These are phyloP conservation scores for Drosophila sechellia DNA, from an alignment of 1,140 invertebrate species.

Conservation along the genomic window DNA sequence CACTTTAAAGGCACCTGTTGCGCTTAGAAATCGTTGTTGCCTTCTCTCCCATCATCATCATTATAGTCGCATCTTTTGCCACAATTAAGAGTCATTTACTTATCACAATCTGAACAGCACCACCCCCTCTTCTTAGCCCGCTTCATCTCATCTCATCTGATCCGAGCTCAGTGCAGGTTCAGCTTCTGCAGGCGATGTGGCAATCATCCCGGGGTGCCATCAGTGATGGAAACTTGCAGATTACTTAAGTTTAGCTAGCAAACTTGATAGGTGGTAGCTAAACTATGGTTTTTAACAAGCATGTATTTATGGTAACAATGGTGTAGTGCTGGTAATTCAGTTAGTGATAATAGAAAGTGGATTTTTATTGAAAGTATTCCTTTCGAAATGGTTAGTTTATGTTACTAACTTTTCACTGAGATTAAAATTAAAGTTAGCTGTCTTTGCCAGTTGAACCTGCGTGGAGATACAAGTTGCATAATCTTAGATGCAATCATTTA, in stretches of 20 bases:
- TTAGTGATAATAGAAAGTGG: too few species aligned
- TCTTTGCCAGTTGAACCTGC: background rate
- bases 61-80: slow-evolving; percentile 27
- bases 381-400: too few species aligned
- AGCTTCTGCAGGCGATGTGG: slow-evolving; percentile 16
- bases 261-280: background rate
- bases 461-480: too few species aligned
- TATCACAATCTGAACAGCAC: slow-evolving; percentile 54
- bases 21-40: slow-evolving; percentile 11
- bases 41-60: slow-evolving; percentile 24
- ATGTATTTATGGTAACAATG: too few species aligned
- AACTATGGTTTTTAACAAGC: background rate
- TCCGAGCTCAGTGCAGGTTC: slow-evolving; percentile 20
- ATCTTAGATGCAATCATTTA: background rate
- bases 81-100: slow-evolving; percentile 69
- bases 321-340: too few species aligned
- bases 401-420: too few species aligned
- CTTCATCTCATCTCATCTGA: slow-evolving; percentile 21
- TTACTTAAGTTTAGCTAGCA: background rate
- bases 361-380: too few species aligned
- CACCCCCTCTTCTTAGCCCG: background rate
- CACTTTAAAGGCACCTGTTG: slow-evolving; percentile 62
- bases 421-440: too few species aligned
- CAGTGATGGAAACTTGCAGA: slow-evolving; percentile 1
- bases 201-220: slow-evolving; percentile 19